These are phyloP conservation scores for Bimastos eiseni DNA, from an alignment of 2,888 invertebrate species.

Conservation along the genomic window DNA sequence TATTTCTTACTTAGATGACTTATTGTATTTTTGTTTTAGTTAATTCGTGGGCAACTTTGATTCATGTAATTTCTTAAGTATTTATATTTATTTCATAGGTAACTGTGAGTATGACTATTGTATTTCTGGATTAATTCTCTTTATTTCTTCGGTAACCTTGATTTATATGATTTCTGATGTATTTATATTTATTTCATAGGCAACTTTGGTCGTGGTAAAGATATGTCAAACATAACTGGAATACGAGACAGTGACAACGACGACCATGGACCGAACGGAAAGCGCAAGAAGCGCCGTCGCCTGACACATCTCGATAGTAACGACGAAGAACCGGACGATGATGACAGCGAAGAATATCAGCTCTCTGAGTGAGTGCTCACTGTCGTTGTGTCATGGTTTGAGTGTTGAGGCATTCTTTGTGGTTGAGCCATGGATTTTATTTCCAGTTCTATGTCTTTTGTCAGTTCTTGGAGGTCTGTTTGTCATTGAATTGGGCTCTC, in stretches of 20 bases:
- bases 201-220: constrained; percentile 73
- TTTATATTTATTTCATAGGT: neutral
- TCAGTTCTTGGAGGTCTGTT: no score
- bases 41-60: constrained; percentile 25
- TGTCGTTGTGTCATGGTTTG: no score
- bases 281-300: constrained; percentile 49
- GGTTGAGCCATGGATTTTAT: no score
- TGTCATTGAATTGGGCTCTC: no score
- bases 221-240: constrained; percentile 80
- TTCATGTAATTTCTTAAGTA: neutral
- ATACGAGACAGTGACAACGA: constrained; percentile 33
- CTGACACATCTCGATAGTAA: constrained; percentile 68
- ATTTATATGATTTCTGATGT: neutral
- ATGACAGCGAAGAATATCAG: constrained; percentile 85
- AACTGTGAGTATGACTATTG: no score
- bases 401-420: neutral
- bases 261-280: constrained; percentile 62
- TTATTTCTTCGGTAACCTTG: neutral
- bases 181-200: constrained; percentile 18
- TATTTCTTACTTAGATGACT: neutral
- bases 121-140: neutral
- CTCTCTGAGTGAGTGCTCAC: constrained; percentile 70
- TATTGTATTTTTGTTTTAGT: neutral
- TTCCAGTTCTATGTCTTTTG: no score
- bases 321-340: constrained; percentile 67